These are phyloP conservation scores for Caradrina clavipalpis DNA, from an alignment of 2,888 invertebrate species.

Conservation along the genomic window DNA sequence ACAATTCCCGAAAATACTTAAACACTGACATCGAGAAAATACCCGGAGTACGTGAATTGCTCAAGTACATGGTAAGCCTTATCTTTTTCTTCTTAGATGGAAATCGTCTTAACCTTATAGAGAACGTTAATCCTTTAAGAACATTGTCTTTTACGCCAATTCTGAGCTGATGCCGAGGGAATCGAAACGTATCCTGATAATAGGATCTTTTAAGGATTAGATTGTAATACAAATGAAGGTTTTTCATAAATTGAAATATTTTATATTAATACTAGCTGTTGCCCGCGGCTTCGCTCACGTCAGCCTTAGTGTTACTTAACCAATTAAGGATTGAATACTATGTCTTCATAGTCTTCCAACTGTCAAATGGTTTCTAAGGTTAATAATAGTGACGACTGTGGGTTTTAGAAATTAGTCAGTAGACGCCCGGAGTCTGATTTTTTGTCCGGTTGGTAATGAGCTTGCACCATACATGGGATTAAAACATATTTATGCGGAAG, in stretches of 20 bases:
- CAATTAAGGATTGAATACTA: no score
- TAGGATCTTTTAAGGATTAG: constrained; percentile 52
- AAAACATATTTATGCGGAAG: no score
- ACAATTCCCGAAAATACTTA: constrained; percentile 48
- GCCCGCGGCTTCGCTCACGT: no score
- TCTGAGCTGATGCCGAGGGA: constrained; percentile 64
- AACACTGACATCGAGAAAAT: constrained; percentile 48
- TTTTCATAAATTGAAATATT: constrained; percentile 22
- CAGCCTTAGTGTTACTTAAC: no score
- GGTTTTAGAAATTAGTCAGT: no score
- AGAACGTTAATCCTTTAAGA: constrained; percentile 69
- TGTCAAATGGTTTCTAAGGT: no score
- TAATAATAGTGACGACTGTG: no score
- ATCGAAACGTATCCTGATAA: constrained; percentile 57
- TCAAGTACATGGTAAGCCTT: constrained; percentile 51
- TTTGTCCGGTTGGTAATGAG: no score
- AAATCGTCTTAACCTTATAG: constrained; percentile 65
- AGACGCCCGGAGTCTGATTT: no score
- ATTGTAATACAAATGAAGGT: constrained; percentile 44
- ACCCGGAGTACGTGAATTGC: constrained; percentile 41
- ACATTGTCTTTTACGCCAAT: constrained; percentile 70
- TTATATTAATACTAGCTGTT: no score
- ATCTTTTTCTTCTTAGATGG: constrained; percentile 63
- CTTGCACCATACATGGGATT: no score
- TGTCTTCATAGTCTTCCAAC: no score